Base-by-base conservation (phyloP, 2,797 vertebrate species). In the Poecilia picta region DNA sequence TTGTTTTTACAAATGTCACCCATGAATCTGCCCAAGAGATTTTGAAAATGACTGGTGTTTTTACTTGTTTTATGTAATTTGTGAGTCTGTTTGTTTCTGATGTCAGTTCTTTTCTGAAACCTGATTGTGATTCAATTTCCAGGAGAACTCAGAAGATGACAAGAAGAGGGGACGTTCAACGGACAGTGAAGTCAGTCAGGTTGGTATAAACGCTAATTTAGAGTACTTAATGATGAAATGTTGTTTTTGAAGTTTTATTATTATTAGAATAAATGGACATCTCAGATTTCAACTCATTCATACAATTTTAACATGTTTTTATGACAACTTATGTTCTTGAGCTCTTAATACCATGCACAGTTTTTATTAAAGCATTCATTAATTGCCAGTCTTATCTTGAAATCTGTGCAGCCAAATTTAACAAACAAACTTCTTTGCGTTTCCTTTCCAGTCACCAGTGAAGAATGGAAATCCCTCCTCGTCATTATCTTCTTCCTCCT, bases 101-200 rank as follows among this genome's bases (percentile, higher is more conserved):
- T 33, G 20, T 55, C 33, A 8, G 7, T 55, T 0, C 36, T 43
- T 8, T 2, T 59, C 20, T 75, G 25, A 75, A 75, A 25, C 36
- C 41, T 39, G 16, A 23, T 25, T 55, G 39, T 79, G n/a, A 23
- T 70, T 39, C 39, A 43, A 43, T 74, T 73, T 55, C 31, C 81
- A 97, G 95, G 96, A 98, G 91, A 98, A 97, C 91, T 97, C 96
- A 0, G 97, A 98, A 86, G 97, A 98, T 6, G 97, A 97, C 81
- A 97, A 97, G 93, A 97, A 97, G 91, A 91, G 97, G 72, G 96
- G 97, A 28, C 95, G 95, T 39, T 98, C 97, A 0, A 97, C 96
- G 0, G 97, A 97, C 87, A 97, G 97, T 68, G 97, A 98, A 91
- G 93, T 97, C 73, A 94, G 97, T 89, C 97, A 97, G 96, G 97